Evolutionary conservation across 2,888 invertebrate genomes (phyloP).

Genomic region (Phymatocera aterrima): DNA sequence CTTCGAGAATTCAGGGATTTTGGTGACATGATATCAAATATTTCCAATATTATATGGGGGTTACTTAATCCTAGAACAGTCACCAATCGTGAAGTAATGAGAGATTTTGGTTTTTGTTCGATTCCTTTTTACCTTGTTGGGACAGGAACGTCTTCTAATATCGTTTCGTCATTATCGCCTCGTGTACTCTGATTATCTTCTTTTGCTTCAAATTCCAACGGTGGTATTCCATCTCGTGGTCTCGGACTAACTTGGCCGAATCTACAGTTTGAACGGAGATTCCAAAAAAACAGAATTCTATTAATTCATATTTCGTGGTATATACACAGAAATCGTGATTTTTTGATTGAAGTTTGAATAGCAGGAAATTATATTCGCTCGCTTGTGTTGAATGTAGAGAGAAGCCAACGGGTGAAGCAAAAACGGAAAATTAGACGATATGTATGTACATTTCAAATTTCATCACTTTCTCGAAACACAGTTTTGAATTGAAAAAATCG

Average conservation of each 20-base stretch:
- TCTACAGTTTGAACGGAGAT: constrained; percentile 53
- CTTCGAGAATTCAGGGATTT: neutral
- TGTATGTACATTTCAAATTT: too few species aligned
- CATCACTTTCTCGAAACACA: too few species aligned
- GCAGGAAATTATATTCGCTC: too few species aligned
- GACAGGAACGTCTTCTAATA: constrained; percentile 61
- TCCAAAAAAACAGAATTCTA: neutral
- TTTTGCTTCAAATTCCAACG: constrained; percentile 60
- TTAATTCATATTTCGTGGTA: too few species aligned
- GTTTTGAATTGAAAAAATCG: too few species aligned
- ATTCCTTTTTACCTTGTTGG: constrained; percentile 61
- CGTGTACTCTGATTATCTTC: constrained; percentile 54
- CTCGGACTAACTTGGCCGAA: constrained; percentile 69
- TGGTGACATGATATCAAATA: neutral
- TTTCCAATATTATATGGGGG: too few species aligned
- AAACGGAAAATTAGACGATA: too few species aligned
- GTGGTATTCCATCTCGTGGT: constrained; percentile 63
- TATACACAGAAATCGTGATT: too few species aligned
- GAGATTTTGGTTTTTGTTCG: neutral
- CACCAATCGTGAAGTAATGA: too few species aligned
- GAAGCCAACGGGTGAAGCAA: too few species aligned
- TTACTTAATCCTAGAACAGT: too few species aligned
- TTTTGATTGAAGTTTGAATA: too few species aligned
- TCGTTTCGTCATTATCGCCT: constrained; percentile 50
- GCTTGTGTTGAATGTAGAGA: neutral